These are phyloP conservation scores for Homarus gammarus DNA, from an alignment of 2,888 invertebrate species.

Conservation along the genomic window DNA sequence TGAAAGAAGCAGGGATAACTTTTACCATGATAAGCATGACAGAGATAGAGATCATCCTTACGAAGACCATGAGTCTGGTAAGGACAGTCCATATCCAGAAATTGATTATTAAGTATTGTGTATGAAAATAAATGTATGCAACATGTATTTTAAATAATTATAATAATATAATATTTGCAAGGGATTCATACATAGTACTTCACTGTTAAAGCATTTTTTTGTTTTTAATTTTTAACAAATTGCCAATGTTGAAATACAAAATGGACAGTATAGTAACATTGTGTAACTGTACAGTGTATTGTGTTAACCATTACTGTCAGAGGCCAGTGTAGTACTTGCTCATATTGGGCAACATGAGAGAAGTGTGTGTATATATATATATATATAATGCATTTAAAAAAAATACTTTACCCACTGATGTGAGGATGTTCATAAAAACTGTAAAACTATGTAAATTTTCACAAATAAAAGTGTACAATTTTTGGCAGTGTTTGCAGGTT, in stretches of 20 bases:
- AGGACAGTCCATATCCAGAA: conserved; percentile 30
- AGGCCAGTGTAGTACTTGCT: conserved; percentile 21
- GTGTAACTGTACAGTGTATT: background rate
- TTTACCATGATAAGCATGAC: background rate
- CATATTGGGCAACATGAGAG: conserved; percentile 26
- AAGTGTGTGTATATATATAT: no score
- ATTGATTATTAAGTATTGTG: conserved; percentile 36
- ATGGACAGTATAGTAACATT: conserved; percentile 22
- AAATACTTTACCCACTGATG: background rate
- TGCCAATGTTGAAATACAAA: background rate
- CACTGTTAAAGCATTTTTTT: background rate
- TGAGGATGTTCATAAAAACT: background rate
- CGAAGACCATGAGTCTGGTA: conserved; percentile 22
- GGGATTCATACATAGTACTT: conserved; percentile 13
- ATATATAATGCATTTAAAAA: conserved; percentile 6
- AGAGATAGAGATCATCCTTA: conserved; percentile 11
- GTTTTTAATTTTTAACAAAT: background rate
- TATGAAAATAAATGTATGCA: background rate
- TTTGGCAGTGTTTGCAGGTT: background rate
- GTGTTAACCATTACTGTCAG: background rate
- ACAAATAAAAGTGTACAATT: background rate
- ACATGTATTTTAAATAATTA: conserved; percentile 16
- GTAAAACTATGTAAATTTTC: background rate
- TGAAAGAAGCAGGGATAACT: conserved; percentile 19
- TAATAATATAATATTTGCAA: background rate